Evolutionary conservation across 2,888 invertebrate species (phyloP).

Genomic region (Drosophila melanosoma): DNA sequence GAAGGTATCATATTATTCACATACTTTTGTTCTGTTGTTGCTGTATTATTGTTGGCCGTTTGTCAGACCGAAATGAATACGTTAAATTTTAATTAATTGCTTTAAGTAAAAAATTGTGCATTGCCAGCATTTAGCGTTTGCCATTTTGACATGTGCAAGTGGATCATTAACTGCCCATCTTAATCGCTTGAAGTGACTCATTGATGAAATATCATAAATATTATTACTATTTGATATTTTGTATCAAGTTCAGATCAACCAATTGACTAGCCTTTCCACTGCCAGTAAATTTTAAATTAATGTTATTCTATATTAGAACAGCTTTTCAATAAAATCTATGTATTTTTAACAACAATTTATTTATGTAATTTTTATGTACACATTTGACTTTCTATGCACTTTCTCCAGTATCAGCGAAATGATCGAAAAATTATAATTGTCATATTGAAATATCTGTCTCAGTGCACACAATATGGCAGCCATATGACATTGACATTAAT

Average conservation of each 20-base stretch:
- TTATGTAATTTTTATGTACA: neutral
- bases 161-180: slow-evolving; percentile 44
- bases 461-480: slow-evolving; percentile 16
- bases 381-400: neutral
- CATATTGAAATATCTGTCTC: neutral
- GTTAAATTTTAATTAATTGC: slow-evolving; percentile 78
- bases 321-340: neutral
- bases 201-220: slow-evolving; percentile 11
- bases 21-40: slow-evolving; percentile 33
- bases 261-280: neutral
- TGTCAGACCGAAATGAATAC: slow-evolving; percentile 68
- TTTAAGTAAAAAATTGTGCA: slow-evolving; percentile 72
- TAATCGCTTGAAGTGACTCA: slow-evolving; percentile 6
- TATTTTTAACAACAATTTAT: neutral
- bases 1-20: slow-evolving; percentile 73
- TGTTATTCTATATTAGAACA: neutral
- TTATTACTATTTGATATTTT: neutral
- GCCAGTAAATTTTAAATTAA: neutral
- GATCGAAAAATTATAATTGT: neutral
- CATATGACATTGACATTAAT: slow-evolving; percentile 9
- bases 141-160: slow-evolving; percentile 67
- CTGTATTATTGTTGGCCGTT: slow-evolving; percentile 29
- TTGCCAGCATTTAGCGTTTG: slow-evolving; percentile 44
- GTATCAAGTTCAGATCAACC: neutral
- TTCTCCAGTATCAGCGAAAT: neutral